Evolutionary conservation across 2,797 vertebrate species (phyloP).

Genomic region (Lateolabrax maculatus): DNA sequence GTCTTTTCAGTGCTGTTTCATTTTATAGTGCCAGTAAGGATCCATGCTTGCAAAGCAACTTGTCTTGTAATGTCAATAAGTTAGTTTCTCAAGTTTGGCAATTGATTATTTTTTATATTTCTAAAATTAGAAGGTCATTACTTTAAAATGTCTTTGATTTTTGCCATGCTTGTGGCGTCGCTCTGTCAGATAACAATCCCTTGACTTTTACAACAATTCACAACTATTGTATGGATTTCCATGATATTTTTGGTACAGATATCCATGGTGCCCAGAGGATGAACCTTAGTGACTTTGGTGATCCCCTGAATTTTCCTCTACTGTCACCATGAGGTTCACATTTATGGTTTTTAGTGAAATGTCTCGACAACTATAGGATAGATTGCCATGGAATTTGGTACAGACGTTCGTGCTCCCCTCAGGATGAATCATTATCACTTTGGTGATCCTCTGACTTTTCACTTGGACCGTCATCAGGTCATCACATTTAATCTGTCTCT

Average conservation of each 20-base stretch:
- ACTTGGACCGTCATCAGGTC: neutral
- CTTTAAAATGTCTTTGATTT: neutral
- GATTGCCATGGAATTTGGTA: neutral
- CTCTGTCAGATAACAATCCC: no score
- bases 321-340: neutral
- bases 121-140: neutral
- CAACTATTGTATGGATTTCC: no score
- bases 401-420: neutral
- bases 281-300: no score
- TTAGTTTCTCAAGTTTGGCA: neutral
- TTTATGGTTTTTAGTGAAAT: neutral
- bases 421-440: neutral
- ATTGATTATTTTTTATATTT: neutral
- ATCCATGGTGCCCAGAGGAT: neutral
- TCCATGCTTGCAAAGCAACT: constrained; percentile 1
- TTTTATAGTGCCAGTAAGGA: constrained; percentile 44
- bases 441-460: neutral
- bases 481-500: no score
- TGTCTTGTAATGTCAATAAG: neutral
- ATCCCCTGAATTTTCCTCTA: neutral
- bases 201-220: neutral
- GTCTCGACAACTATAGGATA: neutral
- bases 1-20: constrained; percentile 16
- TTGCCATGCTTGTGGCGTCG: rapidly evolving
- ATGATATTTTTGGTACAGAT: no score